Evolutionary conservation across 2,113 vertebrate species (phyloP), one percentile per base, ranked within the genome.

Genomic region (Taurulus bubalis): DNA sequence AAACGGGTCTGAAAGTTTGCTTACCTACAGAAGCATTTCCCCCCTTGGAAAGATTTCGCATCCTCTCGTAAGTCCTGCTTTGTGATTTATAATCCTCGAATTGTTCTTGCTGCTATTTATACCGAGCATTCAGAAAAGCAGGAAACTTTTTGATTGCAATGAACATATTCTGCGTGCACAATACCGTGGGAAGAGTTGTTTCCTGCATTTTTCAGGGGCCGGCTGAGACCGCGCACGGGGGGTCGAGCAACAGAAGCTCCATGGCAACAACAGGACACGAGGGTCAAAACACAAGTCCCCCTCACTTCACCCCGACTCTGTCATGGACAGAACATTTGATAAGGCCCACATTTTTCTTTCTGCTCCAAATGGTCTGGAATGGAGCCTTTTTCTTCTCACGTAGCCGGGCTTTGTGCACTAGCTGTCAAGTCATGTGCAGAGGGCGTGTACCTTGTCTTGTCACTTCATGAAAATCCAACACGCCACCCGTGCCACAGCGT

Each of bases 101-200:
- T 93, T 92, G 92, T 92, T 91, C 89, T 83, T 42, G 78, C 45
- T 73, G 76, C 87, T 93, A 93, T 95, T 93, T 92, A 85, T 92
- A 91, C 68, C 56, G 8, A 40, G 71, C 75, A 77, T 84, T 79
- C 80, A 88, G 84, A 91, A 90, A 92, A 89, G 91, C 92, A 93
- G 89, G 89, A 93, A 94, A 93, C 88, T 71, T 88, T 93, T 92
- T 93, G 90, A 92, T 93, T 89, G 89, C 81, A 77, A 62, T 80
- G 79, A 82, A 87, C 75, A 83, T 87, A 83, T 87, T 89, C 49
- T 88, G 60, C 22, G 69, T 72, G 75, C 82, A 90, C 91, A 90
- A 87, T 91, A 83, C 87, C 70, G 77, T 79, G 75, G 88, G 87
- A 89, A 90, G 75, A 80, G 85, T 65, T 70, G 83, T 85, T 93